phyloP scores from a whole-genome alignment of 1,140 invertebrate genomes.

The Drosophila ficusphila region DNA sequence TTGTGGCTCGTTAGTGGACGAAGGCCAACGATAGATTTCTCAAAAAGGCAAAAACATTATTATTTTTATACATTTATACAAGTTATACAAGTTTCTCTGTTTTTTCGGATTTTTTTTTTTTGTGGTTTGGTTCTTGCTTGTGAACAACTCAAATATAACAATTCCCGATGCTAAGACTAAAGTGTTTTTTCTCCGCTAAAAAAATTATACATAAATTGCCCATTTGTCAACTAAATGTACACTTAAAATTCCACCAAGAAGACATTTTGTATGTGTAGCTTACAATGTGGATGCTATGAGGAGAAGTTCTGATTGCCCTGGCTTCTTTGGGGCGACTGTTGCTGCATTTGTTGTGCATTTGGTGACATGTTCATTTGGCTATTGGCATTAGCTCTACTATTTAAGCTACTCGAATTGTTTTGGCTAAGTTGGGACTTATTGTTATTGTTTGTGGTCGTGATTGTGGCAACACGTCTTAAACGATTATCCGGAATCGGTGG shows the following conservation, averaged over 20 bases:
- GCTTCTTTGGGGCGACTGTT: constrained; percentile 51
- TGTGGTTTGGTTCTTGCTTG: constrained; percentile 1
- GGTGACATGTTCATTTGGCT: constrained; percentile 57
- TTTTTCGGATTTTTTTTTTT: constrained; percentile 46
- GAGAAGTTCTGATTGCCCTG: constrained; percentile 43
- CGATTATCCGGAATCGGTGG: constrained; percentile 78
- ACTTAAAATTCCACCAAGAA: constrained; percentile 75
- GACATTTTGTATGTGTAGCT: constrained; percentile 59
- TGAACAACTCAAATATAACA: constrained; percentile 26
- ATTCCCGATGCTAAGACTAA: constrained; percentile 35
- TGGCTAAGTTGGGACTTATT: constrained; percentile 72
- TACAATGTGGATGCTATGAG: constrained; percentile 65
- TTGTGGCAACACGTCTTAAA: constrained; percentile 73
- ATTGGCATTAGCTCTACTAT: constrained; percentile 33
- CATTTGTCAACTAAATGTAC: constrained; percentile 11
- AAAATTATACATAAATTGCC: constrained; percentile 59
- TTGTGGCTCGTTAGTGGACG: constrained; percentile 60
- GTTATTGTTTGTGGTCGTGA: constrained; percentile 72
- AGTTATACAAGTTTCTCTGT: constrained; percentile 68
- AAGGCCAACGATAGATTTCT: constrained; percentile 71
- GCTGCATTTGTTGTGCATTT: constrained; percentile 43
- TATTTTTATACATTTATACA: constrained; percentile 54
- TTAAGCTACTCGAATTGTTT: constrained; percentile 62
- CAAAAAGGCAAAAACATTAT: constrained; percentile 72
- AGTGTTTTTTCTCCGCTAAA: constrained; percentile 60